A percentile compares a stretch with the other conserved stretches of the same genome.
Evolutionary conservation across 2,888 invertebrate species (phyloP).

Genomic region (Carterocephalus palaemon): DNA sequence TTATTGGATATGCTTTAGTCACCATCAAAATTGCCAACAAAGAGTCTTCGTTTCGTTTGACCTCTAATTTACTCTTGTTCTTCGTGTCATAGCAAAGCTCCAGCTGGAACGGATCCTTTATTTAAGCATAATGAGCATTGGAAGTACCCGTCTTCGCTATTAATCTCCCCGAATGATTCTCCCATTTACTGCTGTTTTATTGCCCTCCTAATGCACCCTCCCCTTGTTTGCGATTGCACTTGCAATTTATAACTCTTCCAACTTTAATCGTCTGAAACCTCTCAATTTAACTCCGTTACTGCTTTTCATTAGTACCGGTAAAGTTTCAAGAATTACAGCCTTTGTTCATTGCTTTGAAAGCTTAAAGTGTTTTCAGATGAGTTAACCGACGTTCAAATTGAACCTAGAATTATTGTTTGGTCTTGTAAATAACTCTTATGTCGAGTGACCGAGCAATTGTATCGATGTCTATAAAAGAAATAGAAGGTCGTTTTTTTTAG

Average conservation of each 20-base stretch:
- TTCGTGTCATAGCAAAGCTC: no score
- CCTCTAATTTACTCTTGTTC: no score
- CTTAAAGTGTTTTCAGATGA: no score
- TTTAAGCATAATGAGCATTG: constrained; percentile 32
- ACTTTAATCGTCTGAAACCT: constrained; percentile 6
- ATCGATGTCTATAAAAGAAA: not conserved
- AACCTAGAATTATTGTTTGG: not conserved
- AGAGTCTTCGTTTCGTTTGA: not conserved
- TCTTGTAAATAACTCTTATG: not conserved
- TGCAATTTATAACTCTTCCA: constrained; percentile 11
- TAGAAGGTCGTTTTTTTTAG: constrained; percentile 20
- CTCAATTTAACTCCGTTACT: not conserved
- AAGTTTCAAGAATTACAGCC: not conserved
- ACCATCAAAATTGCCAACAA: no score
- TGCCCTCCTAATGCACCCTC: constrained; percentile 39
- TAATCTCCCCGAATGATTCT: constrained; percentile 46
- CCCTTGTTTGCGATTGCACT: constrained; percentile 23
- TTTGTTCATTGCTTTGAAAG: not conserved
- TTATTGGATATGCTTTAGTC: no score
- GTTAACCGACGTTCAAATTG: no score
- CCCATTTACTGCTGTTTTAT: constrained; percentile 50
- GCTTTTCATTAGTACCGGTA: constrained; percentile 1
- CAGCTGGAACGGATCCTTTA: not conserved
- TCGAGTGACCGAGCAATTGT: not conserved
- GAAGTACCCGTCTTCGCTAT: constrained; percentile 41